Percentiles rank a stretch among this genome's conserved stretches.
Evolutionary conservation across 2,888 invertebrate genomes (phyloP).

Genomic region (Aricia artaxerxes): DNA sequence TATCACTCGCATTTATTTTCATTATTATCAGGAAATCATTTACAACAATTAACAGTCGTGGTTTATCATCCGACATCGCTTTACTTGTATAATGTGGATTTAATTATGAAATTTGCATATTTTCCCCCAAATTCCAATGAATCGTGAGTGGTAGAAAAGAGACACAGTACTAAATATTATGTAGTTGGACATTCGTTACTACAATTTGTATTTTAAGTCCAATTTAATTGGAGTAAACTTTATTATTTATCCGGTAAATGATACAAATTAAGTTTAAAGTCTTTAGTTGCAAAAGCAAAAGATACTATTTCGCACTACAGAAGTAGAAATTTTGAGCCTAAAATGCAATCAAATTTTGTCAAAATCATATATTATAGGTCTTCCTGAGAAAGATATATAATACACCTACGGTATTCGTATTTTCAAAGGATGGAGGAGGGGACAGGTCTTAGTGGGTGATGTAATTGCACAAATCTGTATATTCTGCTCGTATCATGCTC

Average conservation of each 20-base stretch:
- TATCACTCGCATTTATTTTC: slow-evolving; percentile 45
- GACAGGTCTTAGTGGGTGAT: neutral
- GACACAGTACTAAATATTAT: no score
- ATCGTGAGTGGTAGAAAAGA: neutral
- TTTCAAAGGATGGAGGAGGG: no score
- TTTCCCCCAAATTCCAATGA: neutral
- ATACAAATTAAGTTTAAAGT: neutral
- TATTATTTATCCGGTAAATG: neutral
- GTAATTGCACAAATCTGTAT: neutral
- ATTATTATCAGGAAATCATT: slow-evolving; percentile 40
- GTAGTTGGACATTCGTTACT: no score
- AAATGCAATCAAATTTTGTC: no score
- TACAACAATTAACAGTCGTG: slow-evolving; percentile 34
- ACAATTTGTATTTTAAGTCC: no score
- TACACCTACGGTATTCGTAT: no score
- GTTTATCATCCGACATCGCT: slow-evolving; percentile 11
- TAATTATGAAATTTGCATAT: slow-evolving; percentile 9
- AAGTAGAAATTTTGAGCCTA: no score
- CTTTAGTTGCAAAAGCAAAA: neutral
- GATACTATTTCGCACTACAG: no score
- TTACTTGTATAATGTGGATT: slow-evolving; percentile 16
- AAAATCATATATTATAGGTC: no score
- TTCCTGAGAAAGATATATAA: no score
- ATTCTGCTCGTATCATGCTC: neutral
- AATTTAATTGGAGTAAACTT: neutral